A percentile compares a stretch with the other conserved stretches of the same genome.
Evolutionary conservation across 2,797 vertebrate genomes (phyloP).

Genomic region (Vipera latastei): DNA sequence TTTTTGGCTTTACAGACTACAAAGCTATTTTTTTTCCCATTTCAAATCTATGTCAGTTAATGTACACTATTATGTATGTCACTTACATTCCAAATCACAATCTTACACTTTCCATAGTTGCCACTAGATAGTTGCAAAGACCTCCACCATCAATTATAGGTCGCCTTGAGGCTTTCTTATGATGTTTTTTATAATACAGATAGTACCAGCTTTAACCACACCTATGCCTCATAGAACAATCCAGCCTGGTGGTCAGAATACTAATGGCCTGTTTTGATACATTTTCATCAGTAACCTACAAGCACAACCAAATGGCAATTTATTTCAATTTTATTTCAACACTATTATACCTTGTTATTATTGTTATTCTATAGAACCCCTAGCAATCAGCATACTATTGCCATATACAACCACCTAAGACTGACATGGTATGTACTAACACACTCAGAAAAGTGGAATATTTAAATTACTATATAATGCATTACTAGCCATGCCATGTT

Average conservation of each 20-base stretch:
- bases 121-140: neutral
- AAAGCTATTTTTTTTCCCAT: neutral
- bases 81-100: neutral
- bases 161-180: neutral
- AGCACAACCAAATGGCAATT: neutral
- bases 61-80: neutral
- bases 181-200: neutral
- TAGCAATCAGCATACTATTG: neutral
- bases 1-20: neutral
- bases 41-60: neutral
- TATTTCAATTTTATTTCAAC: neutral
- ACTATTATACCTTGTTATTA: neutral
- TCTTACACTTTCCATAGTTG: neutral
- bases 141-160: neutral
- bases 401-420: neutral
- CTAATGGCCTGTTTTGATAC: neutral
- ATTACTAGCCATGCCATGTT: neutral
- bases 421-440: neutral
- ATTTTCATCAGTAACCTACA: neutral
- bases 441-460: neutral
- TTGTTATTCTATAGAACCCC: neutral
- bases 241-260: neutral
- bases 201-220: neutral
- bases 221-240: neutral
- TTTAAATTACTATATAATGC: neutral